Evolutionary conservation across 2,113 vertebrate genomes (phyloP), one percentile per base, ranked within the genome.

Genomic region (Laticauda laticaudata): DNA sequence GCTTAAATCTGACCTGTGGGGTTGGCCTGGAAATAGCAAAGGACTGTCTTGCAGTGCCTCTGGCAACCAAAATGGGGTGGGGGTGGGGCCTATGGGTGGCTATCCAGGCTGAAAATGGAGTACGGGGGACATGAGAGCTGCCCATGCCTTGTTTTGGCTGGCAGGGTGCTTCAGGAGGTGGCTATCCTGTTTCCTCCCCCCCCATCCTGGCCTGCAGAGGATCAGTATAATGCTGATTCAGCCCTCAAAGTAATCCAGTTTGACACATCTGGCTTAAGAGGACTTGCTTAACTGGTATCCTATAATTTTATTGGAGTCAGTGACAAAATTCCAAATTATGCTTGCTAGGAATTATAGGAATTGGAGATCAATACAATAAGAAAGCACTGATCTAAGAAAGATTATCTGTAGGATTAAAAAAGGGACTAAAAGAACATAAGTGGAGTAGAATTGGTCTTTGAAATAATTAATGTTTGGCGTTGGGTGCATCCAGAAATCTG

Each of bases 151-250:
- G 5, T 57, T 21, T 57, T 57, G 56, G 20, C 56, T 2, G 1
- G 20, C 56, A 57, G 21, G 21, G 20, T 57, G 5, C 56, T 57
- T 20, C 20, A 57, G 56, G 55, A 57, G 56, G 56, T 5, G 6
- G 5, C 56, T 4, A 1, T 57, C 21, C 20, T 1, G 6, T 57
- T 2, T 21, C 5, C 56, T n/a, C n/a, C 56, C 56, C 4, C 34
- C 56, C 20, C 0, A 1, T 15, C 18, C 18, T 45, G 4, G 4
- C 55, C 20, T 0, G 56, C 10, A 10, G 51, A 1, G 20, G 20
- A 57, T 5, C 21, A 57, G 20, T 53, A 53, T 2, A 53, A 0
- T 12, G 53, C 53, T 53, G 53, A 53, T 53, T 53, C 53, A 2
- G 53, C n/a, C n/a, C n/a, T 57, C 1, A 0, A 57, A 57, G 56